A percentile compares a stretch with the other conserved stretches of the same genome.
Conservation (phyloP, 2,113 vertebrate species). For the Numida meleagris region DNA sequence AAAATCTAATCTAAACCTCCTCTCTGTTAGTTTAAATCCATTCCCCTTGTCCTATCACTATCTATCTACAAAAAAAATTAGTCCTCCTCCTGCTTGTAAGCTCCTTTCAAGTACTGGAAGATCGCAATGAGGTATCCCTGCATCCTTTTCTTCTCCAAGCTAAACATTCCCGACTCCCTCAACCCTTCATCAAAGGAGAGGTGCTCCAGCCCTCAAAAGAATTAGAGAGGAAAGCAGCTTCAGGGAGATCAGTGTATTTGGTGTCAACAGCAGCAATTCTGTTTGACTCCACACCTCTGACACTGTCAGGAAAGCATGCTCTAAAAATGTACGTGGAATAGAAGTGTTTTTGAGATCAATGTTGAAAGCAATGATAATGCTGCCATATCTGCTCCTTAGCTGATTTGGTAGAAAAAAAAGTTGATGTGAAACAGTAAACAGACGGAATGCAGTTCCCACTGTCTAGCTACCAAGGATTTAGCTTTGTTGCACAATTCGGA, state of each 20-base stretch:
- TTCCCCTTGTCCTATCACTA: neutral
- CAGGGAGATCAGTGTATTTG: neutral
- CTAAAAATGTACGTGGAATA: neutral
- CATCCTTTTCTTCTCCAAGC: neutral
- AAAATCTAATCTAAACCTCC: too few relatives aligned
- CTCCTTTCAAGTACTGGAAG: neutral
- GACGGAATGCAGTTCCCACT: neutral
- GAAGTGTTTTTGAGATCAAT: neutral
- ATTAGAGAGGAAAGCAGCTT: neutral
- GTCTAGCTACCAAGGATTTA: rapidly evolving
- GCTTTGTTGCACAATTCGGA: neutral
- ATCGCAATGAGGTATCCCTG: neutral
- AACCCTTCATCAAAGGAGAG: neutral
- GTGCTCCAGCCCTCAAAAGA: neutral
- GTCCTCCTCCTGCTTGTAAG: neutral
- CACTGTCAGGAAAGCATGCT: rapidly evolving
- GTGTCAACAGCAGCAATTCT: neutral
- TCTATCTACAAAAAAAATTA: neutral
- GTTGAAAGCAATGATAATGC: neutral
- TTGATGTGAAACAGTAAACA: neutral
- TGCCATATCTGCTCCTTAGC: neutral
- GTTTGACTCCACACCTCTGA: neutral
- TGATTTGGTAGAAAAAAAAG: neutral
- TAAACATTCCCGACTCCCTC: neutral
- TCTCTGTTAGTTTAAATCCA: too few relatives aligned